phyloP scores from a whole-genome alignment of 2,113 vertebrate species.

The Pycnonotus jocosus region DNA sequence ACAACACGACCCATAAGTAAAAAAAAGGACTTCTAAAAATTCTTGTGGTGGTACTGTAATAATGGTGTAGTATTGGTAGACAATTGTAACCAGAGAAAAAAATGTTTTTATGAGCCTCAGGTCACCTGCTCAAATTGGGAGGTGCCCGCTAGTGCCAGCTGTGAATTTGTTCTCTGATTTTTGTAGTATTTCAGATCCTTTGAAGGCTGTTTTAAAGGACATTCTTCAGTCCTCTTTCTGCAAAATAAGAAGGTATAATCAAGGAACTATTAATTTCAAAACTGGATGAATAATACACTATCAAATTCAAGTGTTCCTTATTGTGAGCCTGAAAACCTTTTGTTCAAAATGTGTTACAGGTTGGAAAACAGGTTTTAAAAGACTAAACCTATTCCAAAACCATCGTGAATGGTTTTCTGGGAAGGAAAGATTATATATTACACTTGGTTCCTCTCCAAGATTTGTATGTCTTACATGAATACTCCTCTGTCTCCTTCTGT shows the following conservation, averaged over 20 bases:
- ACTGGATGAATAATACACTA: background rate
- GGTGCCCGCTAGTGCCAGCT: background rate
- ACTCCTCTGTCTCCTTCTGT: conserved; percentile 40
- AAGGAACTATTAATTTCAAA: background rate
- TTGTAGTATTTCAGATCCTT: background rate
- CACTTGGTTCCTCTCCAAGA: conserved; percentile 19
- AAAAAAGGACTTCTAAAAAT: background rate
- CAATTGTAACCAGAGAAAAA: background rate
- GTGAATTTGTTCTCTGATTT: background rate
- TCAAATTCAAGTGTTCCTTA: background rate
- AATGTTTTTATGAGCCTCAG: background rate
- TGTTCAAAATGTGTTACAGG: background rate
- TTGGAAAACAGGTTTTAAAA: conserved; percentile 15
- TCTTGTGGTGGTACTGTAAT: background rate
- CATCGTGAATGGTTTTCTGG: background rate
- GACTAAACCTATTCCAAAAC: background rate
- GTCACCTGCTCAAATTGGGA: background rate
- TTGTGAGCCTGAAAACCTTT: background rate
- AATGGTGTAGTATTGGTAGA: background rate
- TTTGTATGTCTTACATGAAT: conserved; percentile 54
- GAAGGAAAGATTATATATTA: conserved; percentile 45
- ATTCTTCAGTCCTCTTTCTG: background rate
- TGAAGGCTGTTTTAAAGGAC: background rate
- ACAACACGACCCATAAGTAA: background rate
- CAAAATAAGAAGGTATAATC: background rate